These are phyloP conservation scores for Biston betularia DNA, from an alignment of 2,888 invertebrate genomes.

Conservation along the genomic window DNA sequence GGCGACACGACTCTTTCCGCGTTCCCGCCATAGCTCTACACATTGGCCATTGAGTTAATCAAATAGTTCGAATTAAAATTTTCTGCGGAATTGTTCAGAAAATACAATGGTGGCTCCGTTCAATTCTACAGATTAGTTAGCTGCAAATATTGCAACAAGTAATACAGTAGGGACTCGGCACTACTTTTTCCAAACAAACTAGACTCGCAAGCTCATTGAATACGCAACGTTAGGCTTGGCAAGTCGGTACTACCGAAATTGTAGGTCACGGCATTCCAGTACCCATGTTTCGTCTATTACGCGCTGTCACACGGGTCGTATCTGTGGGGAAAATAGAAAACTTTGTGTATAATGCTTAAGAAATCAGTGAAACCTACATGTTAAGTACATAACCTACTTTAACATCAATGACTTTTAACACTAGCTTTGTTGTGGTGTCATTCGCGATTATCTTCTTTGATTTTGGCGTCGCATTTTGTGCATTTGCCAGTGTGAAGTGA, in stretches of 20 bases:
- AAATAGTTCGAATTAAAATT: no score
- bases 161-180: constrained; percentile 7
- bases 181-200: constrained; percentile 27
- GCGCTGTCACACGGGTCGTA: constrained; percentile 12
- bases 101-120: neutral
- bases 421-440: neutral
- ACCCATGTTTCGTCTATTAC: constrained; percentile 10
- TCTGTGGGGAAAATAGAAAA: constrained; percentile 18
- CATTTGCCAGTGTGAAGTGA: no score
- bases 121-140: neutral
- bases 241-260: constrained; percentile 42
- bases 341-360: constrained; percentile 9
- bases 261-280: constrained; percentile 55
- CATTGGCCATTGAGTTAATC: no score
- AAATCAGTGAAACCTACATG: constrained; percentile 6
- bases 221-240: constrained; percentile 40
- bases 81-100: no score
- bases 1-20: no score
- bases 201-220: constrained; percentile 30
- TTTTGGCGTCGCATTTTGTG: no score
- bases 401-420: neutral
- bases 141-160: neutral
- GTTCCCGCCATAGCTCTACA: no score
- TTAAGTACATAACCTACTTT: neutral
- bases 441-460: neutral